Conservation (phyloP, 1,140 invertebrate species). For the Heliconius nattereri region DNA sequence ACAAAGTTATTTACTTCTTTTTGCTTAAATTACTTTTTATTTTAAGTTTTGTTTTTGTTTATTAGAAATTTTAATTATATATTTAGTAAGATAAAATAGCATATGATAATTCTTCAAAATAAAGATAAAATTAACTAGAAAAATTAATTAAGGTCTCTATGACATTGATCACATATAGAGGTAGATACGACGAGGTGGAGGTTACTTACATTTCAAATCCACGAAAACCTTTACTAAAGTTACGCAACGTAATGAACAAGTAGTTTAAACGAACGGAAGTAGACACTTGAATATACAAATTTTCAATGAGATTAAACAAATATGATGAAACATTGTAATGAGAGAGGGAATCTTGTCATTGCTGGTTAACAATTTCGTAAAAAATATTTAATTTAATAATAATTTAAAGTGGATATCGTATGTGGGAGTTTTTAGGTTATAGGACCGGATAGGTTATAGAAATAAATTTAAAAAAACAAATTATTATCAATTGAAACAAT, state of each 20-base stretch:
- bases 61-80: too few relatives aligned
- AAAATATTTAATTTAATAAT: background rate
- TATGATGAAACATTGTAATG: constrained; percentile 6
- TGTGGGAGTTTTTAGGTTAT: too few relatives aligned
- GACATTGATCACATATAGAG: background rate
- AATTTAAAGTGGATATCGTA: too few relatives aligned
- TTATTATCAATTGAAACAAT: too few relatives aligned
- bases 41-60: too few relatives aligned
- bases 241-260: constrained; percentile 13
- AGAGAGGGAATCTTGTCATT: background rate
- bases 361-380: background rate
- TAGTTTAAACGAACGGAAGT: constrained; percentile 21
- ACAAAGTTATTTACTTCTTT: too few relatives aligned
- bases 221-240: constrained; percentile 16
- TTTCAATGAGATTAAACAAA: constrained; percentile 31
- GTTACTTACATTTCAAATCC: background rate
- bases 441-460: background rate
- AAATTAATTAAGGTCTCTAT: background rate
- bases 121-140: too few relatives aligned
- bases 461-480: too few relatives aligned
- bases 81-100: too few relatives aligned
- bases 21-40: too few relatives aligned
- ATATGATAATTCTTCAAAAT: too few relatives aligned
- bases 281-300: constrained; percentile 18
- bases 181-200: background rate